Conservation (phyloP, 2,797 vertebrate species). For the Loris lydekkerianus region DNA sequence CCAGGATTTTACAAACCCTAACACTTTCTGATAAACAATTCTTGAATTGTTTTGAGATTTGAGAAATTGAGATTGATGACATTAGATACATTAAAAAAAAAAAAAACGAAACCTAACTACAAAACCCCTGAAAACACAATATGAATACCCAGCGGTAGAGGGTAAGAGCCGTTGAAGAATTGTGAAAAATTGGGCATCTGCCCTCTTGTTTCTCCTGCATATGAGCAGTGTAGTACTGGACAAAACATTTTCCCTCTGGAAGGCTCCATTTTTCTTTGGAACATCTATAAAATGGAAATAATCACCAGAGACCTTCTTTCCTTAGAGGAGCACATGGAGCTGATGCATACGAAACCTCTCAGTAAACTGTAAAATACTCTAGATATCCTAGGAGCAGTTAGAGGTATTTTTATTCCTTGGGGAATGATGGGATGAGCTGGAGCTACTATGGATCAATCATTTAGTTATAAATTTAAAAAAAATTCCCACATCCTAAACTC, state of each 20-base stretch:
- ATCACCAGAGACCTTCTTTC: background rate
- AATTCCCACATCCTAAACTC: background rate
- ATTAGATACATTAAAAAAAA: background rate
- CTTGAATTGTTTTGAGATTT: background rate
- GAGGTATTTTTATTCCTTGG: background rate
- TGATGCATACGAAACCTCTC: background rate
- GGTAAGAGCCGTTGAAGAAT: background rate
- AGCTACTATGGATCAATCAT: background rate
- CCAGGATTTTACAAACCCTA: background rate
- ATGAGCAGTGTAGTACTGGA: rapidly evolving
- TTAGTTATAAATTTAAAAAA: background rate
- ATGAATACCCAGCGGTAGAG: background rate
- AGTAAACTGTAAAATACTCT: background rate
- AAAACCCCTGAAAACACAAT: background rate
- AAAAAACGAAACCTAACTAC: background rate
- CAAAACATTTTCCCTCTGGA: background rate
- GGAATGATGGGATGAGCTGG: background rate
- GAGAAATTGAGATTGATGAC: background rate
- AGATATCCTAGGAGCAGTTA: too few relatives aligned
- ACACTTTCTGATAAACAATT: background rate
- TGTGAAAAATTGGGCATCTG: background rate
- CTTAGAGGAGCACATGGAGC: background rate
- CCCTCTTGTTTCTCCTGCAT: background rate
- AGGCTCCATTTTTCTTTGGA: background rate
- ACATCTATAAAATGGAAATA: background rate